phyloP scores from a whole-genome alignment of 2,797 vertebrate species.

The Spea hammondii region DNA sequence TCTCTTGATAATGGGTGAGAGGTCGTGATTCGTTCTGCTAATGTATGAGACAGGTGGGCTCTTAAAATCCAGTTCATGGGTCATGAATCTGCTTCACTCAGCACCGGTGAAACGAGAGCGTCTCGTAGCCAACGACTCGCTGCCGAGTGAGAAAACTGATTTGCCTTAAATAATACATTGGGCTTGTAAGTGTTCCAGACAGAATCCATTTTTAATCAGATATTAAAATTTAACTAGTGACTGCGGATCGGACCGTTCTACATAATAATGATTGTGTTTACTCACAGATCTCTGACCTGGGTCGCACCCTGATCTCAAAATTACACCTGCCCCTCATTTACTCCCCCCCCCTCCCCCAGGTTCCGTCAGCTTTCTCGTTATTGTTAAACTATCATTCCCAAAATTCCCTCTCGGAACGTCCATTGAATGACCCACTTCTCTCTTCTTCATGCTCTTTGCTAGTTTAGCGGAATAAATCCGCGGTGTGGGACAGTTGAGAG shows the following conservation, averaged over 20 bases:
- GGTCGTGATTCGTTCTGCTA: not conserved
- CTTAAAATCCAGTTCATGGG: not conserved
- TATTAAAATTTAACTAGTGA: conserved; percentile 40
- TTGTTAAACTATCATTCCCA: no score
- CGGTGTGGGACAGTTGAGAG: no score
- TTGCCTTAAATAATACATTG: conserved; percentile 41
- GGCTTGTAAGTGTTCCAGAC: conserved; percentile 40
- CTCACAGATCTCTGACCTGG: conserved; percentile 25
- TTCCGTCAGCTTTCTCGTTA: no score
- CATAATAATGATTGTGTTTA: conserved; percentile 35
- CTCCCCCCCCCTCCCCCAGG: no score
- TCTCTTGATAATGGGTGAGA: not conserved
- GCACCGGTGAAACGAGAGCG: conserved; percentile 8
- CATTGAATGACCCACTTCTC: no score
- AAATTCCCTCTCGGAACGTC: no score
- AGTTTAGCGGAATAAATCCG: no score
- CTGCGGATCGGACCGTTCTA: conserved; percentile 15
- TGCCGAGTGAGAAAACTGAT: conserved; percentile 38
- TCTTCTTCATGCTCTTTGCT: no score
- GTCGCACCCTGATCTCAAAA: no score
- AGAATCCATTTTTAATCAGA: conserved; percentile 39
- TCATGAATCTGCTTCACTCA: conserved; percentile 22
- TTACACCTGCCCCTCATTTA: no score
- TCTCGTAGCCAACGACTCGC: conserved; percentile 26
- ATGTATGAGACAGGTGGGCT: not conserved